A percentile compares a stretch with the other conserved stretches of the same genome.
These are phyloP conservation scores for Oreochromis grahami DNA, from an alignment of 2,797 vertebrate species.

Conservation along the genomic window DNA sequence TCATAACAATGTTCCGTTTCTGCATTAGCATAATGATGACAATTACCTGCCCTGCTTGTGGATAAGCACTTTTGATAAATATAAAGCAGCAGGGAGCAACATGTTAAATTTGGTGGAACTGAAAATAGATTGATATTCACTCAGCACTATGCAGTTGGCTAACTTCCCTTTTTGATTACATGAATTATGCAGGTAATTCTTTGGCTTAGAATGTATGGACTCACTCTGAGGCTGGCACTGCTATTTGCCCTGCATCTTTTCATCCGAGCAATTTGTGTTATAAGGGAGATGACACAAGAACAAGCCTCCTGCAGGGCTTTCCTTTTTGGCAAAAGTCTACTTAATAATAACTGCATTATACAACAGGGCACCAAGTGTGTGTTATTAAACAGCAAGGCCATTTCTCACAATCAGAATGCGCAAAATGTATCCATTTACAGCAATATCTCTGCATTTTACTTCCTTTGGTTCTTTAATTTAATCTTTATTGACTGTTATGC, in stretches of 20 bases:
- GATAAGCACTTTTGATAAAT: neutral
- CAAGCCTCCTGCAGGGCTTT: constrained; percentile 33
- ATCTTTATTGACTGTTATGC: neutral
- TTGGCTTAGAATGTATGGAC: constrained; percentile 5
- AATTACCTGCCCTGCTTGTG: neutral
- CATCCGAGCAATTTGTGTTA: neutral
- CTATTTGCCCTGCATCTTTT: neutral
- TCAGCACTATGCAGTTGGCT: neutral
- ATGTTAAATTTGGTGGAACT: neutral
- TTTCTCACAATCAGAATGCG: neutral
- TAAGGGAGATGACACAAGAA: neutral
- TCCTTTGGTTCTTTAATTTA: neutral
- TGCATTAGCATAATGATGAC: neutral
- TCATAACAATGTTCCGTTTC: neutral
- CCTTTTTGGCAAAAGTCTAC: constrained; percentile 22
- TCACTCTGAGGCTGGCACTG: constrained; percentile 6
- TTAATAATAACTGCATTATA: neutral
- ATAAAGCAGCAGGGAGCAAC: neutral
- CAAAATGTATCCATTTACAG: neutral
- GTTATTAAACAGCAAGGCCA: neutral
- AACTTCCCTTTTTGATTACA: neutral
- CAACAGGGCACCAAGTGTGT: neutral
- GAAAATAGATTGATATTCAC: neutral
- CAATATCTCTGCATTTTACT: neutral
- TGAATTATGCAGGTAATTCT: neutral